Percentiles rank a stretch among this genome's conserved stretches.
These are phyloP conservation scores for Hippocampus kuda DNA, from an alignment of 2,797 vertebrate species.

Conservation along the genomic window DNA sequence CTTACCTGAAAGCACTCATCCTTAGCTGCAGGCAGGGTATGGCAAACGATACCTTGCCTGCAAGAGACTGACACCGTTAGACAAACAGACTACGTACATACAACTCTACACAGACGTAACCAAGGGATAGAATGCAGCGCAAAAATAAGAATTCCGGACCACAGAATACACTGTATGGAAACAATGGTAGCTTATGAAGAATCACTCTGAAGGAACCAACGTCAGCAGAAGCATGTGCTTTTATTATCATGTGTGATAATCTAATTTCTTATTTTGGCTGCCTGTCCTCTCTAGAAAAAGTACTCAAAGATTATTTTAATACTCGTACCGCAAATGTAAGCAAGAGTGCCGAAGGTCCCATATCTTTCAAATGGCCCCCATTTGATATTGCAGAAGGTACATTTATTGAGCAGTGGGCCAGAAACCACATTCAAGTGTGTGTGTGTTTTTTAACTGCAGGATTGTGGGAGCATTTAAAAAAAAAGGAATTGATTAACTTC, in stretches of 20 bases:
- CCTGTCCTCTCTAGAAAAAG: too few species aligned
- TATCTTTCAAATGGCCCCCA: too few species aligned
- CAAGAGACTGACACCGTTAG: slow-evolving; percentile 87
- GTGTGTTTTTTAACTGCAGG: neutral
- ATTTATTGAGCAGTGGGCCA: too few species aligned
- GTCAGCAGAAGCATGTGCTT: too few species aligned
- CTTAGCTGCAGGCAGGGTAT: slow-evolving; percentile 78
- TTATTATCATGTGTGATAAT: too few species aligned
- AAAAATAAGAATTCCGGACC: neutral
- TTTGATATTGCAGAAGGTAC: too few species aligned
- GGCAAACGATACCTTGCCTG: slow-evolving; percentile 80
- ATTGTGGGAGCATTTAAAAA: too few species aligned
- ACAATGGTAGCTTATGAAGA: neutral
- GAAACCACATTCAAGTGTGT: neutral
- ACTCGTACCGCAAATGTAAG: too few species aligned
- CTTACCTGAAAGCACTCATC: slow-evolving; percentile 70
- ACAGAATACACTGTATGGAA: neutral
- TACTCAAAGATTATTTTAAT: too few species aligned
- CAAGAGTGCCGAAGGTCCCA: too few species aligned
- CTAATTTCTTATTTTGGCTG: too few species aligned
- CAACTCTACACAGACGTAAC: slow-evolving; percentile 38
- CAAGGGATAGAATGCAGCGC: neutral
- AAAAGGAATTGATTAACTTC: neutral
- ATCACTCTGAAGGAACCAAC: too few species aligned
- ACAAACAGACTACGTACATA: slow-evolving; percentile 60